Evolutionary conservation across 2,888 invertebrate genomes (phyloP), one percentile per base, ranked within the genome.

Genomic region (Boloria euphrosyne): DNA sequence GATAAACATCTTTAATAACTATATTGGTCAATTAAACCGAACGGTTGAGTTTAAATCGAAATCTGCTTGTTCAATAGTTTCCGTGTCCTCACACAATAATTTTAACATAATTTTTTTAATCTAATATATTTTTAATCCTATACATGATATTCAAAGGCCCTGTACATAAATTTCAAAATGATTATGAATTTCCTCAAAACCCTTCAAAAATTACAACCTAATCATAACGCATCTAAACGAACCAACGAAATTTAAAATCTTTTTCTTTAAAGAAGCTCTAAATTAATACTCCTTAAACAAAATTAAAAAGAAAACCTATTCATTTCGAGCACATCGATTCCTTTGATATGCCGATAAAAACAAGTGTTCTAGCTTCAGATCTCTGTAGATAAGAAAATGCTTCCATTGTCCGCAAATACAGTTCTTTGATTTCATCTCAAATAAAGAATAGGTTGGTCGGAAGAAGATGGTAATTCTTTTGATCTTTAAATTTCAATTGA

Each of bases 401-500:
- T 65, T 68, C 65, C 67, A 66, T 63, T 69, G 60, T 66, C 59
- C 62, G 58, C 67, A 70, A 70, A 68, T 70, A 68, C 64, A 66
- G 58, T 61, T 65, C 65, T 62, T 67, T 67, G 67, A 70, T 67
- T 67, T 22, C 46, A 67, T 67, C 58, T 68, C 63, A 65, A 67
- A 68, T 68, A 69, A 66, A 65, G 62, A 70, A 64, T 65, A 67
- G 53, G 66, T 70, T 71, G 70, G 60, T 68, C 62, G 71, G 68
- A 71, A 71, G 63, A 66, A 67, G 68, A 68, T 68, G 71, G 66
- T 72, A 66, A 73, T 71, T 72, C 72, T 67, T 71, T 72, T 72
- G 71, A 72, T 72, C 68, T 71, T 50, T 59, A 71, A 65, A 72
- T 72, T 71, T 71, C 65, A 71, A 71, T 71, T 70, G 67, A 68